These are phyloP conservation scores for Denticeps clupeoides DNA, from an alignment of 2,797 vertebrate genomes.

Conservation along the genomic window DNA sequence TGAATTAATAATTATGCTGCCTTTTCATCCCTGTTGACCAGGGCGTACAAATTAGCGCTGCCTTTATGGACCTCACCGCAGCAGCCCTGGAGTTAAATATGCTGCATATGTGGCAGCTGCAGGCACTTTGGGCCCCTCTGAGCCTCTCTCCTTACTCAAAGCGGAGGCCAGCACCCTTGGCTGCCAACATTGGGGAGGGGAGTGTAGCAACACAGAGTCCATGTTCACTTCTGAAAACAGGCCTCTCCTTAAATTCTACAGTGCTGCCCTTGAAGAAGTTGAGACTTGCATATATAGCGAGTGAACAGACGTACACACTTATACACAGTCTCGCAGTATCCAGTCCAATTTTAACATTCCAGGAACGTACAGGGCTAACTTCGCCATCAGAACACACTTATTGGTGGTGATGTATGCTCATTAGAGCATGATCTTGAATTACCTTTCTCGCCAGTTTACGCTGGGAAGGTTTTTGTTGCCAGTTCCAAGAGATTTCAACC, in stretches of 20 bases:
- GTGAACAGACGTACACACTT: too few species aligned
- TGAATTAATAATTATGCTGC: conserved; percentile 64
- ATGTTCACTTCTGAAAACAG: too few species aligned
- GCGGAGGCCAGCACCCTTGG: conserved; percentile 5
- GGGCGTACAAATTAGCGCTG: conserved; percentile 42
- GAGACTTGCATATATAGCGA: too few species aligned
- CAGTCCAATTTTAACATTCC: background rate
- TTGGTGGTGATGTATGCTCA: background rate
- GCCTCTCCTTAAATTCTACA: too few species aligned
- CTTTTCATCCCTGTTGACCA: conserved; percentile 44
- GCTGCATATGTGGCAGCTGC: conserved; percentile 8
- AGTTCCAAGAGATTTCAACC: too few species aligned
- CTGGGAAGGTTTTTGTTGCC: too few species aligned
- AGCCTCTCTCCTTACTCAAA: conserved; percentile 6
- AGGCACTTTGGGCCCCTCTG: conserved; percentile 24
- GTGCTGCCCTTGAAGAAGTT: too few species aligned
- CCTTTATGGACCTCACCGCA: conserved; percentile 35
- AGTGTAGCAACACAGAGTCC: background rate
- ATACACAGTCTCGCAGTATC: too few species aligned
- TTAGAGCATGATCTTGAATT: background rate
- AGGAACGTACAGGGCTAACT: background rate
- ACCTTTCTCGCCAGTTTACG: background rate
- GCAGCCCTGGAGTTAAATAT: conserved; percentile 15
- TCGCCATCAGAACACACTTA: background rate
- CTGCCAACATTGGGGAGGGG: background rate